Conservation (phyloP, 2,797 vertebrate genomes). For the Philypnodon macrostomus region DNA sequence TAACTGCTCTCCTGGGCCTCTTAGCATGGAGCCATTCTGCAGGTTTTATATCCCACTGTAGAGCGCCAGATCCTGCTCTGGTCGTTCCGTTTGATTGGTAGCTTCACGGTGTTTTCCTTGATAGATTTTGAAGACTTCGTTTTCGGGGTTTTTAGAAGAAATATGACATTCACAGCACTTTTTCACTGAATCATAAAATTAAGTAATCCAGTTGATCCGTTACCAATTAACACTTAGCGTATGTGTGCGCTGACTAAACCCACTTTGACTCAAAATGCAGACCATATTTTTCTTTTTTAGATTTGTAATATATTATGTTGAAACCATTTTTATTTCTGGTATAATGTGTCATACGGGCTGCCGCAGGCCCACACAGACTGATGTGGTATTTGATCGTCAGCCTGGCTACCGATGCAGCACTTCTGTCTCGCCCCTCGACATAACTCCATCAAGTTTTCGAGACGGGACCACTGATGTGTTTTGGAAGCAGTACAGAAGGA, state of each 20-base stretch:
- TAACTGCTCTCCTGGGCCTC: conserved; percentile 63
- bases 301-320: background rate
- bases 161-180: conserved; percentile 26
- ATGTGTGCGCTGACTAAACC: conserved; percentile 11
- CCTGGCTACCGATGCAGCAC: conserved; percentile 45
- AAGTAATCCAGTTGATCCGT: conserved; percentile 28
- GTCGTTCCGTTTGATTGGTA: conserved; percentile 45
- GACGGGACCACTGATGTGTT: conserved; percentile 59
- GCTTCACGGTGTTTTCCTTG: conserved; percentile 49
- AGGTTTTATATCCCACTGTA: conserved; percentile 60
- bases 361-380: conserved; percentile 29
- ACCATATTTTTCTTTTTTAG: conserved; percentile 1
- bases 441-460: conserved; percentile 45
- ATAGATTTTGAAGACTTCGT: conserved; percentile 33
- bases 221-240: conserved; percentile 21
- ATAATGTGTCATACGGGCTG: conserved; percentile 43
- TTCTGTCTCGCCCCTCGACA: conserved; percentile 46
- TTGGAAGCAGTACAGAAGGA: conserved; percentile 71
- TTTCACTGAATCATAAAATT: conserved; percentile 34
- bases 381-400: conserved; percentile 50
- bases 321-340: conserved; percentile 19
- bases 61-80: conserved; percentile 42
- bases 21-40: conserved; percentile 43
- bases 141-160: conserved; percentile 34
- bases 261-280: conserved; percentile 16